A percentile compares a stretch with the other conserved stretches of the same genome.
Conservation (phyloP, 2,888 invertebrate genomes). For the Mimas tiliae region DNA sequence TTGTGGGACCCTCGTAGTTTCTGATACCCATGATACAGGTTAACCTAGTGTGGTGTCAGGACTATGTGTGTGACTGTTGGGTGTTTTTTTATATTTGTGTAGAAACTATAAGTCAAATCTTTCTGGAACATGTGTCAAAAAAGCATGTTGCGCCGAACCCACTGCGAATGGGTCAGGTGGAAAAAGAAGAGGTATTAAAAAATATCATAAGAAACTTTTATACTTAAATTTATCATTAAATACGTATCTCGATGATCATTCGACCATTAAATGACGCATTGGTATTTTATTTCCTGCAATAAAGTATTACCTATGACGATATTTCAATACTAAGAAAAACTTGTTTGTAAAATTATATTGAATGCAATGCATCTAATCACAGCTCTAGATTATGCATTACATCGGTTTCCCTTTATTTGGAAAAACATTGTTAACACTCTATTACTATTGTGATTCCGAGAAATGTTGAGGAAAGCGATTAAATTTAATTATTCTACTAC, state of each 20-base stretch:
- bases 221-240: too few relatives aligned
- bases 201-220: too few relatives aligned
- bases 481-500: neutral
- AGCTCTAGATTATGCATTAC: conserved; percentile 33
- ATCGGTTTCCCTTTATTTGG: conserved; percentile 40
- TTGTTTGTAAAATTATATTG: conserved; percentile 15
- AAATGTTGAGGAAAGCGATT: conserved; percentile 29
- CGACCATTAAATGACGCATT: neutral
- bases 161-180: too few relatives aligned
- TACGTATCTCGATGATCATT: neutral
- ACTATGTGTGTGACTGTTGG: too few relatives aligned
- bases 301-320: conserved; percentile 1
- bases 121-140: too few relatives aligned
- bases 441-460: conserved; percentile 33
- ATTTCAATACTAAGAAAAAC: conserved; percentile 23
- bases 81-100: too few relatives aligned
- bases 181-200: too few relatives aligned
- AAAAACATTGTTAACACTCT: conserved; percentile 31
- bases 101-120: too few relatives aligned
- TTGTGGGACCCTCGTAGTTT: too few relatives aligned
- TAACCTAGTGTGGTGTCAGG: too few relatives aligned
- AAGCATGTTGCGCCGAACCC: too few relatives aligned
- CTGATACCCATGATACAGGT: too few relatives aligned
- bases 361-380: conserved; percentile 30
- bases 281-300: conserved; percentile 17